Percentiles rank a stretch among this genome's conserved stretches.
phyloP scores from a whole-genome alignment of 92 coral and sea anemone genomes.

The Palythoa grandis region DNA sequence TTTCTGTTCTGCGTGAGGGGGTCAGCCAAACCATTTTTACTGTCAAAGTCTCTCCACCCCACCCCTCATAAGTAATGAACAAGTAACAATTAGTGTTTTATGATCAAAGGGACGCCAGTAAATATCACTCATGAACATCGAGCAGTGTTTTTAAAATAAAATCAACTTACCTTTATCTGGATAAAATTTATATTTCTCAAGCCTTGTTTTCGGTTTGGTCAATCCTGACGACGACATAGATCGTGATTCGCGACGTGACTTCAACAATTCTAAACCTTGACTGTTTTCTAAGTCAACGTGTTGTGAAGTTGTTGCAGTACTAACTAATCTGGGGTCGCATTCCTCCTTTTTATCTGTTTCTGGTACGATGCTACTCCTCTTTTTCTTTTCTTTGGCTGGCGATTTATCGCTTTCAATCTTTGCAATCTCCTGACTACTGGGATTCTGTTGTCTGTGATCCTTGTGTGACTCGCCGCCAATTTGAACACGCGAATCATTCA shows the following conservation, averaged over 20 bases:
- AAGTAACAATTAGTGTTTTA: background rate
- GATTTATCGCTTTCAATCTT: constrained; percentile 24
- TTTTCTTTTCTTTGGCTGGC: constrained; percentile 26
- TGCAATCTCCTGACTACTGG: constrained; percentile 12
- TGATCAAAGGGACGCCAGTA: background rate
- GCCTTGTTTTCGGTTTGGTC: constrained; percentile 76
- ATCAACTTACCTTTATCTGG: constrained; percentile 62
- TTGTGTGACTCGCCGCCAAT: constrained; percentile 41
- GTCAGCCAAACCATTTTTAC: no score
- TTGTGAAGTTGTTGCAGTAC: background rate
- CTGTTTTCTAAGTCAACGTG: background rate
- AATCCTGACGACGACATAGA: constrained; percentile 16
- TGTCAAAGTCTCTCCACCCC: background rate
- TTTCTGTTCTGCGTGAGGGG: no score
- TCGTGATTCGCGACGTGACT: constrained; percentile 46
- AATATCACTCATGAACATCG: background rate
- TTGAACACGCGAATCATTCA: constrained; percentile 56
- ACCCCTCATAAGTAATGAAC: background rate
- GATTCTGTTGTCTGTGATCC: constrained; percentile 14
- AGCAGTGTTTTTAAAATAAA: background rate
- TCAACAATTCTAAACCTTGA: constrained; percentile 25
- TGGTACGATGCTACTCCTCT: constrained; percentile 5
- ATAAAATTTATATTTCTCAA: constrained; percentile 82
- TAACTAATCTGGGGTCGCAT: background rate
- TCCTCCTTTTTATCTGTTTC: constrained; percentile 18